Evolutionary conservation across 92 coral and sea anemone genomes (phyloP).

Genomic region (Phenganax stokvisi): DNA sequence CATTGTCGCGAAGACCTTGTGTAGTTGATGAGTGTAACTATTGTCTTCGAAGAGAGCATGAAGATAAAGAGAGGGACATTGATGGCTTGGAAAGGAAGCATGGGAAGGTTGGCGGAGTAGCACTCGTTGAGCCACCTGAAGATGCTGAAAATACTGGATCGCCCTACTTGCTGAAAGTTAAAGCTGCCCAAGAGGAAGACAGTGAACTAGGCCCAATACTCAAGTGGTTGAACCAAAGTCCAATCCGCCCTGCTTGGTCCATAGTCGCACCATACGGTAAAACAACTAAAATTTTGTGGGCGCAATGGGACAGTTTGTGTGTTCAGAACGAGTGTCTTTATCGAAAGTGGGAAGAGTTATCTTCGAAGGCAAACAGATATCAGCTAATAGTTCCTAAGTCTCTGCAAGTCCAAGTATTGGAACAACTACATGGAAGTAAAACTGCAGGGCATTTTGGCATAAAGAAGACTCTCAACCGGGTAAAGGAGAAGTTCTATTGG

Average conservation of each 20-base stretch:
- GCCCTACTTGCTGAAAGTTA: too few relatives aligned
- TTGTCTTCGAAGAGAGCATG: neutral
- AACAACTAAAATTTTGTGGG: conserved; percentile 19
- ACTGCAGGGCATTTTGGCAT: conserved; percentile 35
- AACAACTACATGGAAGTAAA: conserved; percentile 3
- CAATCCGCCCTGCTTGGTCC: conserved; percentile 25
- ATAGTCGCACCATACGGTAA: conserved; percentile 2
- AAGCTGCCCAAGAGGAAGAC: neutral
- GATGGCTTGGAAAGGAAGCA: too few relatives aligned
- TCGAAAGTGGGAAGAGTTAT: neutral
- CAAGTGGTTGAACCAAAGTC: neutral
- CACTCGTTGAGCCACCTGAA: too few relatives aligned
- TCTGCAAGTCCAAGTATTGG: conserved; percentile 3
- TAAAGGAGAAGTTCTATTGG: conserved; percentile 36
- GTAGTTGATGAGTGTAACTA: neutral
- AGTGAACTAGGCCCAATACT: neutral
- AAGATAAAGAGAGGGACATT: too few relatives aligned
- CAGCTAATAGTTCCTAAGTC: neutral
- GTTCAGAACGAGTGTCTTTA: neutral
- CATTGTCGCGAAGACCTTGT: neutral
- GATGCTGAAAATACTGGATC: too few relatives aligned
- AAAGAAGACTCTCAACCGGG: conserved; percentile 9
- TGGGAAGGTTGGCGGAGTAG: too few relatives aligned
- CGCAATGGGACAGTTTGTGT: conserved; percentile 22
- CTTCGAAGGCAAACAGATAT: neutral